Evolutionary conservation across 2,113 vertebrate genomes (phyloP).

Genomic region (Dendrocopos noguchii): DNA sequence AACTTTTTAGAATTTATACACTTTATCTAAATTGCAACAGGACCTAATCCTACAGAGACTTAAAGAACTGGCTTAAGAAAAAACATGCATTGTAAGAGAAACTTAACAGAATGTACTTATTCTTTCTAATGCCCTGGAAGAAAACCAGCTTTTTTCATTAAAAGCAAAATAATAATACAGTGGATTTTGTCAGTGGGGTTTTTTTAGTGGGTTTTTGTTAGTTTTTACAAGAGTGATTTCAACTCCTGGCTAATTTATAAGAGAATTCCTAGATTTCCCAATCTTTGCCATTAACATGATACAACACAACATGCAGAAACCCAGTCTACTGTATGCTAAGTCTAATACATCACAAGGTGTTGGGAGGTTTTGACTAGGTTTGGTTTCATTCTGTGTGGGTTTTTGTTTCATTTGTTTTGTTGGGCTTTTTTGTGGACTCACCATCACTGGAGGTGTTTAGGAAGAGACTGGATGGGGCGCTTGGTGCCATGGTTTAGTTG

Average conservation of each 20-base stretch:
- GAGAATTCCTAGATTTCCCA: background rate
- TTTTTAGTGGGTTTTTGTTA: background rate
- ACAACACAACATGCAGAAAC: background rate
- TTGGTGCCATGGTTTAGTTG: too few species aligned
- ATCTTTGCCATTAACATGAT: background rate
- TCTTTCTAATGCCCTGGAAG: background rate
- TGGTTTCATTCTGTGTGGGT: background rate
- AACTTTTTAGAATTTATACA: background rate
- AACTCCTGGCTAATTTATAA: background rate
- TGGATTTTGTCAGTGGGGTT: accelerated
- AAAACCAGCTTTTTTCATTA: background rate
- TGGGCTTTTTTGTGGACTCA: too few species aligned
- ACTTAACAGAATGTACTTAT: background rate
- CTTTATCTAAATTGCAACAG: background rate
- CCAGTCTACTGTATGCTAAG: background rate
- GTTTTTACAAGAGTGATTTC: background rate
- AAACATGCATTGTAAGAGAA: background rate
- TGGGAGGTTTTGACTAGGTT: background rate
- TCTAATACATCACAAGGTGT: background rate
- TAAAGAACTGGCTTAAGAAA: background rate
- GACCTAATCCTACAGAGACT: background rate
- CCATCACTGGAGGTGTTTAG: too few species aligned
- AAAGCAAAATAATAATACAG: background rate
- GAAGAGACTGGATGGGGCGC: too few species aligned
- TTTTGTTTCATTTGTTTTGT: too few species aligned